Conservation (phyloP, 2,888 invertebrate genomes). For the Cloeon dipterum region DNA sequence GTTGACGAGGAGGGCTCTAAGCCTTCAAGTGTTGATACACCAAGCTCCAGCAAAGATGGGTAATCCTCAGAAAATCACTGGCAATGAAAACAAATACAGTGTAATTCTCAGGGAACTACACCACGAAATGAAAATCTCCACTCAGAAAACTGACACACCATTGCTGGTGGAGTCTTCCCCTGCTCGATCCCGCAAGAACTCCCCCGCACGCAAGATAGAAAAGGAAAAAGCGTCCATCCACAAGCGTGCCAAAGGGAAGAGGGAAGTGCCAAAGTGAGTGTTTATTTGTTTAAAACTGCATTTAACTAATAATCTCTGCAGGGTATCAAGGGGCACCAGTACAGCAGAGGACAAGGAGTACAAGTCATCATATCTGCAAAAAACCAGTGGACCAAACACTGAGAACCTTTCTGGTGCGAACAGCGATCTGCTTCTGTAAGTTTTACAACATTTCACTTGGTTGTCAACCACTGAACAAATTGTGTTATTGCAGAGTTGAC, state of each 20-base stretch:
- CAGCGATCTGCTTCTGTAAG: slow-evolving; percentile 54
- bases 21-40: neutral
- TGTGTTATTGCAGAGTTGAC: slow-evolving; percentile 33
- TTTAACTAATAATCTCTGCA: slow-evolving; percentile 8
- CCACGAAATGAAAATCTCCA: too few relatives aligned
- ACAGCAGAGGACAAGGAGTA: slow-evolving; percentile 26
- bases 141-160: too few relatives aligned
- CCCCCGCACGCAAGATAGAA: slow-evolving; percentile 4
- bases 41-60: neutral
- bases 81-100: too few relatives aligned
- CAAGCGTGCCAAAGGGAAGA: slow-evolving; percentile 19
- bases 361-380: slow-evolving; percentile 30
- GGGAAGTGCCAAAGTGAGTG: slow-evolving; percentile 20
- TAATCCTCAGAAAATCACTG: too few relatives aligned
- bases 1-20: slow-evolving; percentile 31
- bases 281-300: neutral
- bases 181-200: slow-evolving; percentile 5
- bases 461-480: neutral
- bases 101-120: neutral
- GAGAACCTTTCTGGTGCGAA: slow-evolving; percentile 53
- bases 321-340: slow-evolving; percentile 21
- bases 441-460: neutral
- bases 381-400: slow-evolving; percentile 43
- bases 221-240: slow-evolving; percentile 15
- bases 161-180: too few relatives aligned